phyloP scores from a whole-genome alignment of 2,888 invertebrate species.

The Nasonia oneida region DNA sequence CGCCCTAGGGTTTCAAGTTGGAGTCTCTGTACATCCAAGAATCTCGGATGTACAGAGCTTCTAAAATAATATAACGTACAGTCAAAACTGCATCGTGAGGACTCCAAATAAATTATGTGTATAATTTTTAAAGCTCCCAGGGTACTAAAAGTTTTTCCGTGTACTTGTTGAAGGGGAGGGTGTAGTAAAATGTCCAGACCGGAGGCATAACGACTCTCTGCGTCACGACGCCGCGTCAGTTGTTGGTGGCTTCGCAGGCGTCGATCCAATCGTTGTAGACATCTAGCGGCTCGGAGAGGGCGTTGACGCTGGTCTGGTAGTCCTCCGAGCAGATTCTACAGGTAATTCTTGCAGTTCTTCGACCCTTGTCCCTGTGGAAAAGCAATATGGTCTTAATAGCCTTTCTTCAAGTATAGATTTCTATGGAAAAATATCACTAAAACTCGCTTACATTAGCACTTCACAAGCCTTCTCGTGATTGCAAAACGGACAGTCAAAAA shows the following conservation, averaged over 20 bases:
- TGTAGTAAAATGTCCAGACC: no score
- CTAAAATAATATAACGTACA: no score
- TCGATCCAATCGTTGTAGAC: constrained; percentile 99
- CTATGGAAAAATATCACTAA: neutral
- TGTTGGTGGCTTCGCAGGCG: constrained; percentile 96
- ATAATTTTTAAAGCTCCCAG: no score
- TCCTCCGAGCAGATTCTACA: constrained; percentile 97
- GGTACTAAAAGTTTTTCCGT: no score
- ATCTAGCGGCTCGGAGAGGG: constrained; percentile 96
- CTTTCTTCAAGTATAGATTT: neutral
- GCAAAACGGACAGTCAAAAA: constrained; percentile 99
- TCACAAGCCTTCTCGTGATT: constrained; percentile 99
- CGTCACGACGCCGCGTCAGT: constrained; percentile 32
- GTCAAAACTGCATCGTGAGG: no score
- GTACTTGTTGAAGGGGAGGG: no score
- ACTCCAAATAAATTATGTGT: no score
- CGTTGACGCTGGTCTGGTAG: constrained; percentile 96
- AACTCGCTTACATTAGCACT: constrained; percentile 94
- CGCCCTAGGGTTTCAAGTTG: no score
- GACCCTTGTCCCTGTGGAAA: constrained; percentile 90
- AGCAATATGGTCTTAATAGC: no score
- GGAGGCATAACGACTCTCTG: no score
- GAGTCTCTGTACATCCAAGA: no score
- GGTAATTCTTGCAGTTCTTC: constrained; percentile 94
- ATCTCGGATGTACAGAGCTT: no score